These are phyloP conservation scores for Campoplex nolae DNA, from an alignment of 2,888 invertebrate species.

Conservation along the genomic window DNA sequence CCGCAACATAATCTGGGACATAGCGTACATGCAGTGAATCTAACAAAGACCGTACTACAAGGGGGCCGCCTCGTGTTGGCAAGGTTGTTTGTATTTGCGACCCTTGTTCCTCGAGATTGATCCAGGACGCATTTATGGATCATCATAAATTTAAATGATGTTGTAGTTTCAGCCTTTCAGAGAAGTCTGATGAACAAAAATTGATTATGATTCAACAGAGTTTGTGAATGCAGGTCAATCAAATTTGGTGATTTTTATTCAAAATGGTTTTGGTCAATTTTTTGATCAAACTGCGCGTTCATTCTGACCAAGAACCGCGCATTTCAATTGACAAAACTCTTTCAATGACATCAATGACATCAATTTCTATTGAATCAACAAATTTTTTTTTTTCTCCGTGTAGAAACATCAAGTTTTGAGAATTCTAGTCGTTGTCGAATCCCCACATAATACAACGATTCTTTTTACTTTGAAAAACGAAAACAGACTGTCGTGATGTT, in stretches of 20 bases:
- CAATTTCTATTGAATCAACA: too few relatives aligned
- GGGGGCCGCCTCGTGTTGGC: background rate
- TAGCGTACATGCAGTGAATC: background rate
- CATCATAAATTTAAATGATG: background rate
- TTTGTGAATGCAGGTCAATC: background rate
- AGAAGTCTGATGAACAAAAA: background rate
- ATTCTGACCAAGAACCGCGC: too few relatives aligned
- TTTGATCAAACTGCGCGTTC: too few relatives aligned
- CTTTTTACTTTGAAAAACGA: too few relatives aligned
- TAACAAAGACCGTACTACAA: slow-evolving; percentile 2
- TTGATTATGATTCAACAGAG: background rate
- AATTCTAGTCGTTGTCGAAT: too few relatives aligned
- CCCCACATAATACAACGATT: too few relatives aligned
- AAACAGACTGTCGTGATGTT: too few relatives aligned
- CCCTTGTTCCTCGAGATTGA: background rate
- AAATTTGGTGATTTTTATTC: background rate
- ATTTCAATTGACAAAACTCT: too few relatives aligned
- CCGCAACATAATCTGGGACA: slow-evolving; percentile 11
- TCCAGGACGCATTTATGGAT: background rate
- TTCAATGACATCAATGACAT: too few relatives aligned
- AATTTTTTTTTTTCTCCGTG: too few relatives aligned
- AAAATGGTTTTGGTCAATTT: too few relatives aligned
- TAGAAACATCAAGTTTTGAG: too few relatives aligned
- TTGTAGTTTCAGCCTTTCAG: background rate
- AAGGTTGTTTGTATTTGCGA: background rate